Evolutionary conservation across 2,113 vertebrate genomes (phyloP), one percentile per base, ranked within the genome.

Genomic region (Odontophorus gujanensis): DNA sequence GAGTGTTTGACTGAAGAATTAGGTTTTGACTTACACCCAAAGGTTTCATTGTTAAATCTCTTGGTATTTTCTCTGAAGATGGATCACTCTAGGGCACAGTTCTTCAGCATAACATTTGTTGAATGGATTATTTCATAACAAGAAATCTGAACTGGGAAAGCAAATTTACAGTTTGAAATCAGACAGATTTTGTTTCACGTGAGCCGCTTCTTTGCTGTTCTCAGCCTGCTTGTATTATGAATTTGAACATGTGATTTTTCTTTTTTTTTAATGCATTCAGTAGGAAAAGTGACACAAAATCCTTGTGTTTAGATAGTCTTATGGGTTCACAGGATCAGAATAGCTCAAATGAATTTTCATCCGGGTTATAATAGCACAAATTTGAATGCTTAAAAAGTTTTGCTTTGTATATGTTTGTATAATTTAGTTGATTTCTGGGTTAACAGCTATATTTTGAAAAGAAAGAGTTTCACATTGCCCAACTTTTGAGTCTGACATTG

Each of bases 401-500:
- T 51, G 3, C 42, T 90, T 81, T 92, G 75, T 89, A 89, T 20
- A 53, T 75, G 34, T 69, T 40, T 87, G 45, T 57, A 48, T 11
- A 69, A 40, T 30, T 93, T 93, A 53, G 74, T 87, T 93, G 32
- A 36, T 78, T 94, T 96, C 66, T 79, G 50, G 36, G 61, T 48
- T 75, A 86, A 82, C 67, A 62, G 75, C 47, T 90, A 19, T 83
- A 81, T 95, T 87, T 96, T 43, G 26, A 90, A 89, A 43, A 66
- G 67, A 90, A 95, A 36, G 90, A 82, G 76, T 82, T 94, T 93
- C 90, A 59, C 57, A 57, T 78, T 26, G 7, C 87, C 76, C 78
- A 96, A 79, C 82, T 90, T 76, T 90, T 91, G 95, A 85, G 79
- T 68, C 74, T 97, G 91, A 97, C 93, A 95, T 95, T 97, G 96